Evolutionary conservation across 2,113 vertebrate species (phyloP).

Genomic region (Sorex araneus): DNA sequence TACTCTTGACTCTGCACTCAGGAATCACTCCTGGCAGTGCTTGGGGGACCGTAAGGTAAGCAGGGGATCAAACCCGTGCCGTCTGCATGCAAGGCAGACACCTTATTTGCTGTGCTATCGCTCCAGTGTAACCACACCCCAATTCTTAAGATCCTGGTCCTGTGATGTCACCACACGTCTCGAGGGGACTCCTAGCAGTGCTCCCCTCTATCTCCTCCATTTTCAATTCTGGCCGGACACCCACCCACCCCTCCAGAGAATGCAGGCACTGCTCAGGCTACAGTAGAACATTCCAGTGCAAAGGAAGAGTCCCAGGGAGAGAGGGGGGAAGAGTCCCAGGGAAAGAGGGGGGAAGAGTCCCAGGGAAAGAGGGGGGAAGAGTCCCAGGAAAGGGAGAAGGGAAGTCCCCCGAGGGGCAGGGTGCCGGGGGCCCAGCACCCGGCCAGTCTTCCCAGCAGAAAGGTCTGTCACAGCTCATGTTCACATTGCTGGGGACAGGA

Average conservation of each 20-base stretch:
- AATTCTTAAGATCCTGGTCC: background rate
- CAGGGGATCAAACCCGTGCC: no score
- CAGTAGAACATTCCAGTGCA: slow-evolving; percentile 69
- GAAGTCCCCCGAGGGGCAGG: background rate
- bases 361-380: no score
- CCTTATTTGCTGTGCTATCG: no score
- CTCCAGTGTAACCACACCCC: background rate
- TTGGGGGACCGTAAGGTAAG: no score
- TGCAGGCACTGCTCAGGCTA: background rate
- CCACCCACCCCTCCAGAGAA: background rate
- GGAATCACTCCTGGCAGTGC: no score
- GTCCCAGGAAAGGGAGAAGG: no score
- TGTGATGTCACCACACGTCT: background rate
- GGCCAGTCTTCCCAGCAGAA: no score
- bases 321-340: background rate
- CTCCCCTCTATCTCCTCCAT: background rate
- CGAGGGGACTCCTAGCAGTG: no score
- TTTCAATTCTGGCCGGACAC: background rate
- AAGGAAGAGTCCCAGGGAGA: slow-evolving; percentile 25
- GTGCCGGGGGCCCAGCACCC: background rate
- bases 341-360: no score
- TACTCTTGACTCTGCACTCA: no score
- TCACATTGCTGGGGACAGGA: background rate
- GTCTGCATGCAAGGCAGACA: no score
- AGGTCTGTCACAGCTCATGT: no score